phyloP scores from a whole-genome alignment of 2,888 invertebrate genomes.

The Mythimna impura region DNA sequence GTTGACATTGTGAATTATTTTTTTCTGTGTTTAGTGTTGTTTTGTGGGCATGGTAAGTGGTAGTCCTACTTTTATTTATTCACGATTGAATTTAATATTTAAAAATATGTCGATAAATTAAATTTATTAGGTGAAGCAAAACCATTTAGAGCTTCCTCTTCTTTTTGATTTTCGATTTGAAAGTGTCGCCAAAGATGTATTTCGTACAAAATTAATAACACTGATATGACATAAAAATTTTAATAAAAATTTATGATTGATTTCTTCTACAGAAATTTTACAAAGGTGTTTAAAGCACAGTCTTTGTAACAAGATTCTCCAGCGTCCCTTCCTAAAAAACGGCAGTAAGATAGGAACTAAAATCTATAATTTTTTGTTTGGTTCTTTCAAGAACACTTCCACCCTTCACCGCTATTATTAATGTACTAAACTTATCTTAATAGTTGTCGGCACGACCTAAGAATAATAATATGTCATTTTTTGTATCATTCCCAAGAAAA shows the following conservation, averaged over 20 bases:
- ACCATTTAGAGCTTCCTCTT: not conserved
- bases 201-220: not conserved
- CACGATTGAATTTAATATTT: not conserved
- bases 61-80: not conserved
- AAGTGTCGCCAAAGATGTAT: slow-evolving; percentile 43
- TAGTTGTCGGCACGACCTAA: slow-evolving; percentile 38
- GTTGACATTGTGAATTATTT: slow-evolving; percentile 47
- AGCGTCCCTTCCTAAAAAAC: not conserved
- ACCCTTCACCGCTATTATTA: slow-evolving; percentile 36
- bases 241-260: not conserved
- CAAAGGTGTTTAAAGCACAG: accelerated
- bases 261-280: not conserved
- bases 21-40: slow-evolving; percentile 53
- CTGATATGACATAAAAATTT: not conserved
- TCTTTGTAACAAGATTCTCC: not conserved
- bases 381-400: slow-evolving; percentile 8
- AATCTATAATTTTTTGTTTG: slow-evolving; percentile 20
- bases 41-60: slow-evolving; percentile 59
- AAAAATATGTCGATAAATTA: too few species aligned
- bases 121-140: not conserved
- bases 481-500: slow-evolving; percentile 36
- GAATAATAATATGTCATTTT: slow-evolving; percentile 51
- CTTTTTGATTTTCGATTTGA: not conserved
- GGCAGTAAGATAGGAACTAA: not conserved
- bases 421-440: slow-evolving; percentile 50